Conservation (phyloP, 2,113 vertebrate species). For the Corythaixoides concolor region DNA sequence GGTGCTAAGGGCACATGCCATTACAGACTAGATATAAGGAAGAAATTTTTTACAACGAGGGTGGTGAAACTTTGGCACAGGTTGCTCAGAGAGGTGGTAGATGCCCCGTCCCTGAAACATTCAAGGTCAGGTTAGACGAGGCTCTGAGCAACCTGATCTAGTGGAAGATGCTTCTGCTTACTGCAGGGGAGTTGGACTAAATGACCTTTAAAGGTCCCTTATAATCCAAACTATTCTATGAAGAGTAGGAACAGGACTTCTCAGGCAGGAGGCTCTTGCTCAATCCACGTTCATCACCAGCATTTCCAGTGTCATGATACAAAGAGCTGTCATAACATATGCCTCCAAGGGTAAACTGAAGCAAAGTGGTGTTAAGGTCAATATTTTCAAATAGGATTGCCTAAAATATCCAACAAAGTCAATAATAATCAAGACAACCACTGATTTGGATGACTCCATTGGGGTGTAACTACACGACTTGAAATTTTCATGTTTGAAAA, state of each 20-base stretch:
- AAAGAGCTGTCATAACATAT: not conserved
- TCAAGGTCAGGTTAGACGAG: no score
- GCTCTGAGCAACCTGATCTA: no score
- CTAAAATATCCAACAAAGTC: not conserved
- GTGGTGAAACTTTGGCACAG: no score
- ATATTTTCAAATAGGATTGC: not conserved
- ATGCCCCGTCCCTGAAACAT: no score
- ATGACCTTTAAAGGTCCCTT: no score
- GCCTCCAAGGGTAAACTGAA: not conserved
- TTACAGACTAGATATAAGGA: no score
- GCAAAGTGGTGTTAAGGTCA: not conserved
- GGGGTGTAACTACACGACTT: not conserved
- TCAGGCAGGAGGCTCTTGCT: not conserved
- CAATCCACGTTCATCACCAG: not conserved
- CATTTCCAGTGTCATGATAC: not conserved
- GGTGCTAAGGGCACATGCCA: rapidly evolving
- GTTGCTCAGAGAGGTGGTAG: no score
- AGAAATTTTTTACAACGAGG: no score
- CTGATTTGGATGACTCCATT: not conserved
- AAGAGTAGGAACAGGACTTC: not conserved
- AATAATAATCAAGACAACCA: not conserved
- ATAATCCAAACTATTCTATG: not conserved
- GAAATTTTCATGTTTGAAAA: not conserved
- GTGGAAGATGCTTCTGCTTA: no score
- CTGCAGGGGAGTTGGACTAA: no score